Percentiles rank a stretch among this genome's conserved stretches.
Conservation (phyloP, 2,113 vertebrate species). For the Furnarius figulus region DNA sequence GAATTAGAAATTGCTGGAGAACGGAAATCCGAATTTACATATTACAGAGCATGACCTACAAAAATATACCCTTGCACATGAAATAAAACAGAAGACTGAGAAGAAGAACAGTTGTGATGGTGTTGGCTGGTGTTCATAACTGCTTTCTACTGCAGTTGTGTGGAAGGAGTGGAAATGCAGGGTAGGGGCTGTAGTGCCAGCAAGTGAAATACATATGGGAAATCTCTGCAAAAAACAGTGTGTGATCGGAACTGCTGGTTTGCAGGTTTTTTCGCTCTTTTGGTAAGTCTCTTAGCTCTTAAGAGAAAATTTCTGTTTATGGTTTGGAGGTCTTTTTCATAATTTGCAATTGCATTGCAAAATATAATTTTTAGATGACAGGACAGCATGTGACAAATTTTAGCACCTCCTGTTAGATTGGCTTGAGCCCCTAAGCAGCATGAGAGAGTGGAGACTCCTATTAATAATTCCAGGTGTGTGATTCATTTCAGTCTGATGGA, state of each 20-base stretch:
- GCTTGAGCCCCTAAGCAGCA: neutral
- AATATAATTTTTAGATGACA: neutral
- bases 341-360: neutral
- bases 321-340: neutral
- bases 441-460: neutral
- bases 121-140: neutral
- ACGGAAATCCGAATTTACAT: neutral
- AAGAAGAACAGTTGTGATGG: neutral
- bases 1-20: neutral
- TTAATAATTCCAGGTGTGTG: neutral
- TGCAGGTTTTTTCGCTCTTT: neutral
- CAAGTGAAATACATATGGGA: neutral
- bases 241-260: neutral
- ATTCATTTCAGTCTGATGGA: neutral
- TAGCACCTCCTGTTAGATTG: neutral
- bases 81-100: neutral
- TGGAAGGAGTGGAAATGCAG: neutral
- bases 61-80: neutral
- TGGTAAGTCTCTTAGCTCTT: neutral
- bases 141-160: fast-evolving
- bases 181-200: neutral
- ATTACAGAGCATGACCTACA: neutral
- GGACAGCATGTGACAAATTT: neutral
- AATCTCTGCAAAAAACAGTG: neutral
- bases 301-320: neutral